Evolutionary conservation across 2,888 invertebrate genomes (phyloP).

Genomic region (Lamellibrachia columna): DNA sequence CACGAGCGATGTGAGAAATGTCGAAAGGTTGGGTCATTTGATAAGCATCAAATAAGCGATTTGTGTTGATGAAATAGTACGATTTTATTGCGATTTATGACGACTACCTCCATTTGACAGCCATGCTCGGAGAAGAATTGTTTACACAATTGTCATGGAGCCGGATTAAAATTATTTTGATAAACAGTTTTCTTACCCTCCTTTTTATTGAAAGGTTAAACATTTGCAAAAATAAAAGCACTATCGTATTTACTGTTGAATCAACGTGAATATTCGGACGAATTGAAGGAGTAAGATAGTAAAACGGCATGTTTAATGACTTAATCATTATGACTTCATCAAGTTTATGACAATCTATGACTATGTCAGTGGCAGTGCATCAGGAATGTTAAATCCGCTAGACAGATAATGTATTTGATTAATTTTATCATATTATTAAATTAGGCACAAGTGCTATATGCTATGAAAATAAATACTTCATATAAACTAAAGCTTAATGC

Average conservation of each 20-base stretch:
- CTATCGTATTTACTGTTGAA: neutral
- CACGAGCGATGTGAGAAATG: neutral
- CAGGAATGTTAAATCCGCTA: no score
- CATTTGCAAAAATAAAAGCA: neutral
- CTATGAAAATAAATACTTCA: no score
- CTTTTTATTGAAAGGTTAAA: neutral
- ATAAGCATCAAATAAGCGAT: neutral
- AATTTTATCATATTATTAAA: no score
- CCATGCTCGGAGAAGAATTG: neutral
- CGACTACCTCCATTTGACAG: neutral
- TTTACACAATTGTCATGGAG: constrained; percentile 9
- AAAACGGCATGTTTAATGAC: neutral
- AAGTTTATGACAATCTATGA: neutral
- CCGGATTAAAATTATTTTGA: neutral
- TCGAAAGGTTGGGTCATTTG: neutral
- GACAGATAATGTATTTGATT: no score
- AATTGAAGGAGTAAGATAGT: neutral
- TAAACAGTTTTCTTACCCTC: neutral
- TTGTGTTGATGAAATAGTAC: neutral
- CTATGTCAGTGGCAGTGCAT: neutral
- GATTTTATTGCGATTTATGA: neutral
- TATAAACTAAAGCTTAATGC: no score
- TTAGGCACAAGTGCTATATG: no score
- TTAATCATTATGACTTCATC: neutral
- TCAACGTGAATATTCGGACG: neutral